These are phyloP conservation scores for Limnephilus lunatus DNA, from an alignment of 2,888 invertebrate genomes.

Conservation along the genomic window DNA sequence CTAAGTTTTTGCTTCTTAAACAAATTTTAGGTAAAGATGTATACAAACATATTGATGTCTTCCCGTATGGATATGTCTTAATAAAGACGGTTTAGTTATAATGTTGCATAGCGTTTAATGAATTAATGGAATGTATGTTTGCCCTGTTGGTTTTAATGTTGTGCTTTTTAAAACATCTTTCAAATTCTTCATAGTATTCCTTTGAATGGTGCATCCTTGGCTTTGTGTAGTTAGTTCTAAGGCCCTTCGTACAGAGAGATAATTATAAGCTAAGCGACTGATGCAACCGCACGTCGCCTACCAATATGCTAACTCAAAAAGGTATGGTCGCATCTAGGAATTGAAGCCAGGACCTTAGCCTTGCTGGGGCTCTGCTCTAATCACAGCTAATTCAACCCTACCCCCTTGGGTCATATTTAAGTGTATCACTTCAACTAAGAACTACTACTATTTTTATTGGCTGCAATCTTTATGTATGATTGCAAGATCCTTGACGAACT, in stretches of 20 bases:
- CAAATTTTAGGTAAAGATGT: conserved; percentile 53
- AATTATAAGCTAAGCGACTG: too few relatives aligned
- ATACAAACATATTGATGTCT: conserved; percentile 62
- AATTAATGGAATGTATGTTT: conserved; percentile 7
- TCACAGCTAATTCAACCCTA: too few relatives aligned
- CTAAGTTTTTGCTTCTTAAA: conserved; percentile 40
- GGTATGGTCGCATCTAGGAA: too few relatives aligned
- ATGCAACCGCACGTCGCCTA: neutral
- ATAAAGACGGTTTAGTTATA: conserved; percentile 7
- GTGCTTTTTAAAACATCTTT: neutral
- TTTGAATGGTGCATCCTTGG: neutral
- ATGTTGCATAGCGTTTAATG: conserved; percentile 37
- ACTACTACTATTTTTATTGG: too few relatives aligned
- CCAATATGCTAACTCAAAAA: too few relatives aligned
- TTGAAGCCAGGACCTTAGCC: too few relatives aligned
- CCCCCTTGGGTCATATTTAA: too few relatives aligned
- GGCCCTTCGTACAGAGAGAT: too few relatives aligned
- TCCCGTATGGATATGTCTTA: conserved; percentile 53
- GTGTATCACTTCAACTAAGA: too few relatives aligned
- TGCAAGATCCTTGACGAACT: too few relatives aligned
- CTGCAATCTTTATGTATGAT: too few relatives aligned
- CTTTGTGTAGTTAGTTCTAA: neutral
- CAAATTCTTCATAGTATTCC: neutral
- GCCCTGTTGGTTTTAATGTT: neutral
- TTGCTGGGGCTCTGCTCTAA: too few relatives aligned